Evolutionary conservation across 2,797 vertebrate genomes (phyloP), one percentile per base, ranked within the genome.

Genomic region (Gambelia wislizenii): DNA sequence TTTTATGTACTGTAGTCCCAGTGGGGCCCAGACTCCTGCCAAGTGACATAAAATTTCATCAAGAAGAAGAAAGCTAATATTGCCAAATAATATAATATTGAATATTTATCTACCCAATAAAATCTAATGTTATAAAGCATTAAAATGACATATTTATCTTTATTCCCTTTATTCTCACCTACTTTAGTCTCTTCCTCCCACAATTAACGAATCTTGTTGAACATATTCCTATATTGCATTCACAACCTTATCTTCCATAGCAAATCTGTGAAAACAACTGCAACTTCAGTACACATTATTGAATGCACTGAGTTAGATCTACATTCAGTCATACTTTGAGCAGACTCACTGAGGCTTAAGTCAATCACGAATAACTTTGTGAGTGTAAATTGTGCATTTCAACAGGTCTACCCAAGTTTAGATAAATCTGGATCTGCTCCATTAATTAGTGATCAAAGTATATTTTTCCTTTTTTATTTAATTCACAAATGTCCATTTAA

Each of bases 11-110:
- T n/a, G n/a, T 14, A 0, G 49, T 67, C 83, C 82, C 61, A 78
- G 36, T 0, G 0, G 44, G 49, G 72, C 61, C 82, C 85, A 52
- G 20, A 12, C 14, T 3, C 49, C 30, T 92, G 89, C 74, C 49
- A 90, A 84, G 85, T 72, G 61, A 78, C 83, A 49, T 88, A 86
- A 93, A 93, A 89, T 39, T 49, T 36, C 64, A 74, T 59, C 56
- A 78, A n/a, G 61, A 47, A 39, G 8, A 64, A 44, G 84, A 82
- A 84, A 86, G 84, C 49, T 77, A 91, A 84, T 13, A 33, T 78
- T 77, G 84, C 64, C 91, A 89, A 92, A 64, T 1, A 20, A 18
- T 30, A 80, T 87, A 83, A 83, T 56, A 81, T 42, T 36, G 87
- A 84, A 79, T 83, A 87, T 92, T 84, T 20, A 86, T 84, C 64